These are phyloP conservation scores for Gymnogyps californianus DNA, from an alignment of 2,113 vertebrate species.

Conservation along the genomic window DNA sequence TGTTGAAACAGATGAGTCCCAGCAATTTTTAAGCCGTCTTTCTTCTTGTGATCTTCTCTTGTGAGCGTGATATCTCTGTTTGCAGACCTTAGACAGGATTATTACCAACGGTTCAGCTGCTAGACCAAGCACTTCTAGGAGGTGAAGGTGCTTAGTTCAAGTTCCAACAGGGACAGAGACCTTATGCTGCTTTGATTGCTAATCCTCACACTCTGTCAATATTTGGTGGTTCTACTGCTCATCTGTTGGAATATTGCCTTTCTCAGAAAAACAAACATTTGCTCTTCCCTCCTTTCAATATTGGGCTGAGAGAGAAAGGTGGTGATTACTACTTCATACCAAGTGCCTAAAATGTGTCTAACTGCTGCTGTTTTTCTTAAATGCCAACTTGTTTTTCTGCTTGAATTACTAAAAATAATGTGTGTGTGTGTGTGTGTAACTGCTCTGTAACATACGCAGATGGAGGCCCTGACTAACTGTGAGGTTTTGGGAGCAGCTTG, in stretches of 20 bases:
- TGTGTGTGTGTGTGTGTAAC: not conserved
- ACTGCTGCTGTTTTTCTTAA: not conserved
- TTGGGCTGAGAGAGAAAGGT: not conserved
- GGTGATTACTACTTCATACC: not conserved
- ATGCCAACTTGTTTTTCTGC: slow-evolving; percentile 18
- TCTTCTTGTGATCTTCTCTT: not conserved
- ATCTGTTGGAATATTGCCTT: not conserved
- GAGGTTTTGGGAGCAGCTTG: not conserved
- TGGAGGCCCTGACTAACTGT: slow-evolving; percentile 14
- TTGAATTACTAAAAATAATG: not conserved
- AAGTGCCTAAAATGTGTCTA: not conserved
- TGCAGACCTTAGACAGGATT: not conserved
- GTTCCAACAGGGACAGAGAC: not conserved
- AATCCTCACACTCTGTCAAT: not conserved
- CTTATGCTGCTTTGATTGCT: fast-evolving
- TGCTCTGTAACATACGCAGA: not conserved
- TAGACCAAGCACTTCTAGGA: not conserved
- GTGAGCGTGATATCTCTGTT: not conserved
- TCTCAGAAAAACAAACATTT: slow-evolving; percentile 43
- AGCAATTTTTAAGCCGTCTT: not conserved
- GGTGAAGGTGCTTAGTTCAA: not conserved
- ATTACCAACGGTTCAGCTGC: not conserved
- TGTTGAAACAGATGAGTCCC: not conserved
- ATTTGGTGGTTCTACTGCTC: not conserved
- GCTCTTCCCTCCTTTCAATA: not conserved